A percentile compares a stretch with the other conserved stretches of the same genome.
Evolutionary conservation across 2,888 invertebrate genomes (phyloP).

Genomic region (Chrysolina americana): DNA sequence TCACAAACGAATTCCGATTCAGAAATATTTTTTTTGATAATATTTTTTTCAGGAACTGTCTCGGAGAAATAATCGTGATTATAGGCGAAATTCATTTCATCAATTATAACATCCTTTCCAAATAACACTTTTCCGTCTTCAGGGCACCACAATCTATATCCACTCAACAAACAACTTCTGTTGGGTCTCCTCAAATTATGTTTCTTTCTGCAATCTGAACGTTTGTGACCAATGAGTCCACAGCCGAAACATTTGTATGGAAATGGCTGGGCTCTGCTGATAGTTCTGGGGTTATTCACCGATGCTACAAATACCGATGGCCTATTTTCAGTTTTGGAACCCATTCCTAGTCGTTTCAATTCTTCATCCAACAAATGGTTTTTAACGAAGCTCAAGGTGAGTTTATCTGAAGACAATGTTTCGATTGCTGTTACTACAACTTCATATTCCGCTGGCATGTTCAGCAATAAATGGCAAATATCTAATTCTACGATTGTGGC

Average conservation of each 20-base stretch:
- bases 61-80: not conserved
- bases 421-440: too few species aligned
- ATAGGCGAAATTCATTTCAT: not conserved
- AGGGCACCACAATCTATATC: not conserved
- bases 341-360: not conserved
- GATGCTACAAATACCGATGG: not conserved
- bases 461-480: too few species aligned
- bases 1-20: not conserved
- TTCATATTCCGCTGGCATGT: too few species aligned
- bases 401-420: too few species aligned
- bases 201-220: not conserved
- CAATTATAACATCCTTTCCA: slow-evolving; percentile 3
- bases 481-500: too few species aligned
- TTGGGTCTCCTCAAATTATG: not conserved
- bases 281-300: not conserved
- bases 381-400: not conserved
- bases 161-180: not conserved
- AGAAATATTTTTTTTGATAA: not conserved
- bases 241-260: not conserved
- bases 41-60: not conserved
- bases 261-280: not conserved
- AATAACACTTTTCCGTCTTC: not conserved
- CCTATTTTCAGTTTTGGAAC: not conserved
- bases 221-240: not conserved
- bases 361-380: not conserved